Conservation (phyloP, 2,113 vertebrate genomes). For the Cavia porcellus region DNA sequence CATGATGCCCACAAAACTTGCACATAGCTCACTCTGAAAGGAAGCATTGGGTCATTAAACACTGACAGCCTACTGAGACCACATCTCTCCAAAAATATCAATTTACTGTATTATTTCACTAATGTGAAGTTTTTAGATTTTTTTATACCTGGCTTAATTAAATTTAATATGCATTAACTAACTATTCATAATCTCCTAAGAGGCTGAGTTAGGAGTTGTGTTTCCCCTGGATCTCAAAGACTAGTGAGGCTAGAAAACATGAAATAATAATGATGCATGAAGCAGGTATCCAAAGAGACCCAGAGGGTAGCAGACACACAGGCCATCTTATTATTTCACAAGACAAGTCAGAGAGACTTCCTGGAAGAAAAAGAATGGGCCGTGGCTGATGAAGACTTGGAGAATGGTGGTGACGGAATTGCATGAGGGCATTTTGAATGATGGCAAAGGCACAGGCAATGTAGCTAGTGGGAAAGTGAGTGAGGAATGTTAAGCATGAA, state of each 20-base stretch:
- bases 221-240: background rate
- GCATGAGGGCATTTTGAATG: background rate
- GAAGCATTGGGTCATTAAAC: background rate
- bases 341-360: background rate
- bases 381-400: background rate
- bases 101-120: background rate
- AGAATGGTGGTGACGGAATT: background rate
- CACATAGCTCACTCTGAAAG: background rate
- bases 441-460: background rate
- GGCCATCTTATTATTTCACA: background rate
- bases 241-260: background rate
- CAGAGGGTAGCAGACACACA: background rate
- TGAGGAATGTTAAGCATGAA: background rate
- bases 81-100: background rate
- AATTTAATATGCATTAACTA: slow-evolving; percentile 34
- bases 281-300: background rate
- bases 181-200: background rate
- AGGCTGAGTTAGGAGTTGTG: background rate
- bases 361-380: background rate
- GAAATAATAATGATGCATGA: background rate
- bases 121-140: background rate
- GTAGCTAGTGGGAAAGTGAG: background rate
- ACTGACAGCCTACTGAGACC: background rate
- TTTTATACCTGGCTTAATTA: slow-evolving; percentile 15
- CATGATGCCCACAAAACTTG: background rate